These are phyloP conservation scores for Chrysotoxum bicinctum DNA, from an alignment of 2,888 invertebrate genomes.

Conservation along the genomic window DNA sequence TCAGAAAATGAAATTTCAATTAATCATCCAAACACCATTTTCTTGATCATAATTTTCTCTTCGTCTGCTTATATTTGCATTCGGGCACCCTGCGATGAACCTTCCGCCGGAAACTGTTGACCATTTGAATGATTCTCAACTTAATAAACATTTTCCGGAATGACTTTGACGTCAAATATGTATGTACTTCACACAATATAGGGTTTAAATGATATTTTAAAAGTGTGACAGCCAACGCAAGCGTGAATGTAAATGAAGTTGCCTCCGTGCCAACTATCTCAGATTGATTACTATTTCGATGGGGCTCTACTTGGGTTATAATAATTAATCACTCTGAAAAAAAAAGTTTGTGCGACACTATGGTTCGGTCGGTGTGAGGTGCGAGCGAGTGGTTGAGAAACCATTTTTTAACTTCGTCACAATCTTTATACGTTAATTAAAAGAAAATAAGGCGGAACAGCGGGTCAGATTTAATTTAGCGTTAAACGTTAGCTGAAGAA, in stretches of 20 bases:
- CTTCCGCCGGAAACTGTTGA: constrained; percentile 52
- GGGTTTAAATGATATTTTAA: constrained; percentile 8
- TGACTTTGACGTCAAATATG: constrained; percentile 14
- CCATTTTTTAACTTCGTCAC: constrained; percentile 54
- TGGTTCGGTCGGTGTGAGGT: not conserved
- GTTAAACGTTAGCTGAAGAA: constrained; percentile 8
- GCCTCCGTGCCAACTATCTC: constrained; percentile 6
- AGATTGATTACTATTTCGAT: constrained; percentile 59
- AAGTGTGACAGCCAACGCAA: constrained; percentile 44
- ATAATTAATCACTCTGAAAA: constrained; percentile 35
- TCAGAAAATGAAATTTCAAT: constrained; percentile 39
- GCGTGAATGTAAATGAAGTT: constrained; percentile 59
- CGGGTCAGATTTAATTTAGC: not conserved
- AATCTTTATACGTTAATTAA: constrained; percentile 36
- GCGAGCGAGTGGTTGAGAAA: not conserved
- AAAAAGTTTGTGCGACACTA: constrained; percentile 1
- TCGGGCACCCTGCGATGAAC: constrained; percentile 25
- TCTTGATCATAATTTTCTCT: constrained; percentile 33
- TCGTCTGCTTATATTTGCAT: not conserved
- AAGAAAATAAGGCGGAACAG: not conserved
- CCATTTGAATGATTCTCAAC: constrained; percentile 38
- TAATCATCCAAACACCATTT: constrained; percentile 62
- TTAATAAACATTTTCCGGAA: constrained; percentile 56
- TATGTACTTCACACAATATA: not conserved
- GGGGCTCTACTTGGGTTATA: constrained; percentile 16